Base-by-base conservation (phyloP, 2,797 vertebrate species). In the Squalus acanthias region DNA sequence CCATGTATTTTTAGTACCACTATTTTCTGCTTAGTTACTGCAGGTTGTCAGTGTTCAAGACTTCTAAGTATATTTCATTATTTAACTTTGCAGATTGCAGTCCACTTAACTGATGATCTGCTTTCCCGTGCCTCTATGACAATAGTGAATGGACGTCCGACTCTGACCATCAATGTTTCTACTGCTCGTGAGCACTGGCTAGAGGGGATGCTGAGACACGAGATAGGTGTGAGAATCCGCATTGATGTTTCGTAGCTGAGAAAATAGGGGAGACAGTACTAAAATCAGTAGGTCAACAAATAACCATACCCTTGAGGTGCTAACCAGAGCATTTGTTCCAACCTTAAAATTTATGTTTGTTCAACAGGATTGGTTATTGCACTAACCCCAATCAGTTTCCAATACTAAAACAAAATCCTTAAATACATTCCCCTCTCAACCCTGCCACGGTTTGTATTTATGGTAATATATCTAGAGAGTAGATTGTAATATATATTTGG, bases 71-170 rank as follows among this genome's bases (percentile, higher is more conserved):
- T n/a, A 69, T 46, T 22, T 69, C 22, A n/a, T 46, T 96, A 20
- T 88, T 74, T 53, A 26, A 72, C 74, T 87, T 63, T 82, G 53
- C 72, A 99, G 99, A 98, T 99, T 70, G 98, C 99, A 85, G 99
- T 99, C 96, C 98, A 99, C 97, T 98, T 99, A 96, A 99, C 99
- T 0, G 98, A 99, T 79, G 98, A 99, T 97, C 98, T 99, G 96
- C 98, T 99, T 67, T 99, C 99, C 96, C 98, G 99, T 97, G 99
- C 99, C 24, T 99, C 99, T 10, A 99, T 99, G 99, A 99, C 98
- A 0, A 98, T 99, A 85, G 98, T 99, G 96, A 99, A 99, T 39
- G 98, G 99, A 96, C 98, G 98, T 74, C 99, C 99, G 60, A 99
- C 99, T 0, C 97, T 99, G 91, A 99, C 98, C 96, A 99, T 99